These are phyloP conservation scores for Ctenopoma kingsleyae DNA, from an alignment of 2,797 vertebrate species.

Conservation along the genomic window DNA sequence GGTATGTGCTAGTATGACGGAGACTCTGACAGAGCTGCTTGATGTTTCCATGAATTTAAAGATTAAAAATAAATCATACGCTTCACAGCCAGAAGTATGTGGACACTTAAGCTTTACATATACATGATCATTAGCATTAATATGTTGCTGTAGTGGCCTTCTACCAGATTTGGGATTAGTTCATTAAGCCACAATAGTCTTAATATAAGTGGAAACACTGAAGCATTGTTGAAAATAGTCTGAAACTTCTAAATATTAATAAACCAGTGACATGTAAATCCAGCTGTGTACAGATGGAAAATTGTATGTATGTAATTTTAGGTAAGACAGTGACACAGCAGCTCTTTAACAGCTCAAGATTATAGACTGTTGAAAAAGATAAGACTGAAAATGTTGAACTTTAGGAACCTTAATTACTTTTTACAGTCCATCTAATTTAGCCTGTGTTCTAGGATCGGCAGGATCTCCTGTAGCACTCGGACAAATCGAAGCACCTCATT, in stretches of 20 bases:
- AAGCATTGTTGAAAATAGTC: not conserved
- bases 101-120: not conserved
- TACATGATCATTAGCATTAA: not conserved
- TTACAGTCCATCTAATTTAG: not conserved
- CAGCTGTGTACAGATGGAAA: not conserved
- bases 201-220: not conserved
- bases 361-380: no score
- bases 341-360: not conserved
- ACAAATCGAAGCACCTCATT: constrained; percentile 40
- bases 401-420: not conserved
- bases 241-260: not conserved
- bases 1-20: constrained; percentile 7
- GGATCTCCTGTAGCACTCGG: constrained; percentile 7
- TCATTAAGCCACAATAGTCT: not conserved
- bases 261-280: not conserved
- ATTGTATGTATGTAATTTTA: not conserved
- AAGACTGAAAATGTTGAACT: no score
- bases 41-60: not conserved
- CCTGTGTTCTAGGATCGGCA: not conserved
- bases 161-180: not conserved
- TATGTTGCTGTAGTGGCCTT: not conserved
- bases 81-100: not conserved
- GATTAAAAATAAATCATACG: not conserved
- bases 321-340: not conserved
- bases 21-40: not conserved